Percentiles rank a stretch among this genome's conserved stretches.
These are phyloP conservation scores for Gnatocerus cornutus DNA, from an alignment of 2,888 invertebrate species.

Conservation along the genomic window DNA sequence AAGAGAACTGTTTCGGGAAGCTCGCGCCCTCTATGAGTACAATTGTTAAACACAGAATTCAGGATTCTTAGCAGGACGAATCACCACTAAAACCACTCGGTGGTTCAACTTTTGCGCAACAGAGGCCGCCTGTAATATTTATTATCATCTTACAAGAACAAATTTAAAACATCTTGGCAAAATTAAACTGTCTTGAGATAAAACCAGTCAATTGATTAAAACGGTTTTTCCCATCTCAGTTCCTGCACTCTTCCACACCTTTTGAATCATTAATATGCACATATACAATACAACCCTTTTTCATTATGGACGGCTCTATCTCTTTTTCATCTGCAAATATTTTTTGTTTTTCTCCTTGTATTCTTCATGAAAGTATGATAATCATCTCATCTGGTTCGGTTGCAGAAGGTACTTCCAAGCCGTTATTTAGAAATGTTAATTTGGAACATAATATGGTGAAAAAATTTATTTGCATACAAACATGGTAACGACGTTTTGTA, in stretches of 20 bases:
- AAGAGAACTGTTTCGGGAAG: no score
- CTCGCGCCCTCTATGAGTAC: not conserved
- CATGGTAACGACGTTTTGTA: conserved; percentile 24
- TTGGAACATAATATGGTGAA: conserved; percentile 9
- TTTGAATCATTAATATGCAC: conserved; percentile 18
- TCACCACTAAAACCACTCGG: no score
- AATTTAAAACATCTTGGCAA: no score
- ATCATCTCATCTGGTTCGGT: conserved; percentile 26
- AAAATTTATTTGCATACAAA: conserved; percentile 30
- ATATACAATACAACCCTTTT: conserved; percentile 17
- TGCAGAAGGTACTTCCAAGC: conserved; percentile 26
- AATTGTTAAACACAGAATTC: not conserved
- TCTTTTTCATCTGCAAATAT: conserved; percentile 31
- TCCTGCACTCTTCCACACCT: not conserved
- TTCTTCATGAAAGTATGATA: conserved; percentile 32
- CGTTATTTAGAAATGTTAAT: conserved; percentile 32
- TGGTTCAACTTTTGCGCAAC: no score
- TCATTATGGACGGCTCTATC: conserved; percentile 22
- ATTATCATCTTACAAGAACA: no score
- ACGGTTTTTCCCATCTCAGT: not conserved
- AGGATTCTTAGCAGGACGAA: no score
- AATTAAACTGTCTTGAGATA: no score
- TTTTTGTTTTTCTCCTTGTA: conserved; percentile 23
- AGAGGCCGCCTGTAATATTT: no score
- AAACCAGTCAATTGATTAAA: not conserved